A percentile compares a stretch with the other conserved stretches of the same genome.
These are phyloP conservation scores for Cheilosia soror DNA, from an alignment of 2,888 invertebrate species.

Conservation along the genomic window DNA sequence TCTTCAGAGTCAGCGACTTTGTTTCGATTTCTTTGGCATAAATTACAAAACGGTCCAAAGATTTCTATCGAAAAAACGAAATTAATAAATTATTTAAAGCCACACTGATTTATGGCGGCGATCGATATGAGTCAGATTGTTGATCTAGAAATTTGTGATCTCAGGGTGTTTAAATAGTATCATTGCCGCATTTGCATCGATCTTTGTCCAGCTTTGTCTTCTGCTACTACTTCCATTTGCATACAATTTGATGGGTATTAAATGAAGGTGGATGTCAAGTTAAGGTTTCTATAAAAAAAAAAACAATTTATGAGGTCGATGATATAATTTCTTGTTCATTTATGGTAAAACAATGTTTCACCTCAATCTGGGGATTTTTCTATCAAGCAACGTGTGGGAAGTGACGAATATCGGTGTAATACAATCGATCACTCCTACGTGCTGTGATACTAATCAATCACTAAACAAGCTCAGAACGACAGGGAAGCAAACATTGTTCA, in stretches of 20 bases:
- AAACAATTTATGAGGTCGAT: conserved; percentile 58
- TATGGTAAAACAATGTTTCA: conserved; percentile 53
- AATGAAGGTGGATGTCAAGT: conserved; percentile 49
- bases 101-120: conserved; percentile 60
- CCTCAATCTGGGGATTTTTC: conserved; percentile 35
- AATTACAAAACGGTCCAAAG: conserved; percentile 57
- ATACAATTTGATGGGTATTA: conserved; percentile 52
- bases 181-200: conserved; percentile 50
- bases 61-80: conserved; percentile 62
- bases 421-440: conserved; percentile 26
- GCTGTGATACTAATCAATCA: conserved; percentile 1
- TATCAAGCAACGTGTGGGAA: conserved; percentile 29
- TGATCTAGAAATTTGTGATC: conserved; percentile 69
- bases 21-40: conserved; percentile 56
- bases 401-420: conserved; percentile 36
- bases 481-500: background rate
- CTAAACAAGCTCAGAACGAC: background rate
- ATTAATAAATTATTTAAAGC: conserved; percentile 71
- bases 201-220: conserved; percentile 11
- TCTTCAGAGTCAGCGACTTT: conserved; percentile 4
- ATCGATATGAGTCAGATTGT: conserved; percentile 66
- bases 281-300: conserved; percentile 27
- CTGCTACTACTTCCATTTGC: conserved; percentile 50
- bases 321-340: conserved; percentile 60
- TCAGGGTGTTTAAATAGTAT: conserved; percentile 65